Percentiles rank a stretch among this genome's conserved stretches.
Conservation (phyloP, 2,797 vertebrate species). For the Gobio occitaniae region DNA sequence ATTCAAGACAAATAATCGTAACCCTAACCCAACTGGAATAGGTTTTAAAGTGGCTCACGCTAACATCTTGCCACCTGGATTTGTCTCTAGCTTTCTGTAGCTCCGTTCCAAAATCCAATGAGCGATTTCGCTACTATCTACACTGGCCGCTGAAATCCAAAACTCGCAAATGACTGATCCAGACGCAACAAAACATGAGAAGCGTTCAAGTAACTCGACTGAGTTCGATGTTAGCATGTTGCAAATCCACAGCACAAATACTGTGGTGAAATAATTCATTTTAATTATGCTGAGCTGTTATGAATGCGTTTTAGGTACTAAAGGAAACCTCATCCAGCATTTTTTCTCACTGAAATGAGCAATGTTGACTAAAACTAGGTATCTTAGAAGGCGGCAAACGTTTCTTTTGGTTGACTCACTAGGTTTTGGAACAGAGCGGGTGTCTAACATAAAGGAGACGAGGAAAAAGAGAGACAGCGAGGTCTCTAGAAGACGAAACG, state of each 20-base stretch:
- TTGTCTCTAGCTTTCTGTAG: slow-evolving; percentile 84
- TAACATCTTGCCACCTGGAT: slow-evolving; percentile 74
- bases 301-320: background rate
- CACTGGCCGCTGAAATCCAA: background rate
- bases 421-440: slow-evolving; percentile 38
- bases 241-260: background rate
- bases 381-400: background rate
- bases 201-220: no score
- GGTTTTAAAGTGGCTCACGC: slow-evolving; percentile 14
- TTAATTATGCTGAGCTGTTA: background rate
- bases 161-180: background rate
- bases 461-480: background rate
- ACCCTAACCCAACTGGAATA: background rate
- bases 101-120: slow-evolving; percentile 68
- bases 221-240: no score
- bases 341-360: background rate
- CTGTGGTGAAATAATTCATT: background rate
- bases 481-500: background rate
- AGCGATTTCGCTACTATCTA: slow-evolving; percentile 53
- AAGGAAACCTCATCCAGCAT: background rate
- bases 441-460: slow-evolving; percentile 68
- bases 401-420: background rate
- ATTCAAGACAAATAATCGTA: background rate
- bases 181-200: no score
- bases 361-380: background rate